phyloP scores from a whole-genome alignment of 2,797 vertebrate species.

The Moxostoma hubbsi region DNA sequence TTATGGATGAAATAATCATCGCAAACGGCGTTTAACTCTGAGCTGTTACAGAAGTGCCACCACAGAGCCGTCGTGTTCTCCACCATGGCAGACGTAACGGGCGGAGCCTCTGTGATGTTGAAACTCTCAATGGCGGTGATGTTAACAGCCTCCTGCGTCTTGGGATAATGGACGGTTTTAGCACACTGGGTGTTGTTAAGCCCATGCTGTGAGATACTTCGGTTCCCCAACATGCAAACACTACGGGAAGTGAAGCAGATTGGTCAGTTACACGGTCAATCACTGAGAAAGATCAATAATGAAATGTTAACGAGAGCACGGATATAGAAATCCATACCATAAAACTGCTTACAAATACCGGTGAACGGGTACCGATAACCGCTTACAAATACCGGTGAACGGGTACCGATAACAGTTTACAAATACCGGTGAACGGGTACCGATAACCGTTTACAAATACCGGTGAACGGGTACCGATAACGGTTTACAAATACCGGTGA shows the following conservation, averaged over 20 bases:
- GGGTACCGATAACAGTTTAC: too few species aligned
- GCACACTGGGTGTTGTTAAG: slow-evolving; percentile 69
- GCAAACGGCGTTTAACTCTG: slow-evolving; percentile 77
- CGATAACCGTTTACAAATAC: too few species aligned
- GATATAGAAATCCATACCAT: too few species aligned
- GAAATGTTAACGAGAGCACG: too few species aligned
- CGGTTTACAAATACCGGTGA: too few species aligned
- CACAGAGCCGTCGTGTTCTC: slow-evolving; percentile 77
- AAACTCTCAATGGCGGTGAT: slow-evolving; percentile 50
- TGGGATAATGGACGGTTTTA: slow-evolving; percentile 68
- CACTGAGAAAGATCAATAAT: neutral
- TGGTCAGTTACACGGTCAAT: neutral
- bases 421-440: too few species aligned
- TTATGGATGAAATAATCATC: slow-evolving; percentile 84
- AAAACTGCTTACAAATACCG: too few species aligned
- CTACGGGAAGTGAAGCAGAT: slow-evolving; percentile 62
- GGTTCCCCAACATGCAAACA: slow-evolving; percentile 89
- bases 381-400: too few species aligned
- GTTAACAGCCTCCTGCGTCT: slow-evolving; percentile 62
- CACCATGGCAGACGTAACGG: slow-evolving; percentile 21
- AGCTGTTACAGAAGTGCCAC: slow-evolving; percentile 79
- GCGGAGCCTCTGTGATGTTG: slow-evolving; percentile 61
- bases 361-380: too few species aligned
- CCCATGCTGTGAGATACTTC: slow-evolving; percentile 81
- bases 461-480: too few species aligned